A percentile compares a stretch with the other conserved stretches of the same genome.
These are phyloP conservation scores for Dysmachus trigonus DNA, from an alignment of 2,888 invertebrate species.

Conservation along the genomic window DNA sequence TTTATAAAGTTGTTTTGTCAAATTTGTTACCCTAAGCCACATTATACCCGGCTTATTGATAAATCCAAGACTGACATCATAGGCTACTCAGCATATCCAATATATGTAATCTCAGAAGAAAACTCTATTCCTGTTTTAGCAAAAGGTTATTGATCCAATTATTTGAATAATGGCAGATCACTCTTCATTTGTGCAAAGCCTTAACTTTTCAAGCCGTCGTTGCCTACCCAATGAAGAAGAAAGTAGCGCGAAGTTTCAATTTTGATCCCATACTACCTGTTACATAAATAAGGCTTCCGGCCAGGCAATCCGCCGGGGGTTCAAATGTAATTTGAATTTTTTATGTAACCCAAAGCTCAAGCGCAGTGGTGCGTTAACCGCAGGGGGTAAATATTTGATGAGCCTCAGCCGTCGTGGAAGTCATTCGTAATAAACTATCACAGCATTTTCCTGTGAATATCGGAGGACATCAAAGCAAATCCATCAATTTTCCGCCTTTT, in stretches of 20 bases:
- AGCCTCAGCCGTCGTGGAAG: not conserved
- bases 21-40: not conserved
- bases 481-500: not conserved
- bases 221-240: not conserved
- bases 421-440: not conserved
- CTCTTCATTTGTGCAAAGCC: not conserved
- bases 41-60: not conserved
- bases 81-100: not conserved
- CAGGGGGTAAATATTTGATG: not conserved
- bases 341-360: not conserved
- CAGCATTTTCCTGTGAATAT: not conserved
- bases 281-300: not conserved
- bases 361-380: not conserved
- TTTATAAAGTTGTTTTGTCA: too few species aligned
- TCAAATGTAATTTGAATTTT: not conserved
- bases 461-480: not conserved
- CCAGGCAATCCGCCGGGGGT: not conserved
- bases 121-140: not conserved
- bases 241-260: not conserved
- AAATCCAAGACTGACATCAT: not conserved
- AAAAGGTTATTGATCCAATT: not conserved
- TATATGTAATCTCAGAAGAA: not conserved
- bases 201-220: not conserved
- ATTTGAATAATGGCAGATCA: not conserved
- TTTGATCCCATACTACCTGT: not conserved